These are phyloP conservation scores for Phoenicopterus ruber DNA, from an alignment of 2,113 vertebrate species.

Conservation along the genomic window DNA sequence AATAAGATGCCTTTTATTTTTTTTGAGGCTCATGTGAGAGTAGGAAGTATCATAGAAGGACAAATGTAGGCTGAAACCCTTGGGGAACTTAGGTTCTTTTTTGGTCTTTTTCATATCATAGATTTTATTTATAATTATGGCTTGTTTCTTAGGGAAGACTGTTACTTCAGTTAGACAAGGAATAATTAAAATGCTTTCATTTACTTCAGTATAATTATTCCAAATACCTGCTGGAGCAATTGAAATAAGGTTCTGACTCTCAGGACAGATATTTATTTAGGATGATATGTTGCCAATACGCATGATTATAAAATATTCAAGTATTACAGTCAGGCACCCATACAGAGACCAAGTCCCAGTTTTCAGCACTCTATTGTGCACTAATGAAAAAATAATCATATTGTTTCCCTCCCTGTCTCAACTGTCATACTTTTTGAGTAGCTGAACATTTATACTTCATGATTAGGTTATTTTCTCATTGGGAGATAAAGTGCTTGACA, in stretches of 20 bases:
- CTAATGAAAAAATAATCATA: not conserved
- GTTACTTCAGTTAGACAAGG: not conserved
- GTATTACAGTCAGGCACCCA: not conserved
- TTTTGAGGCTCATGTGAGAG: not conserved
- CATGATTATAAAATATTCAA: not conserved
- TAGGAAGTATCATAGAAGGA: not conserved
- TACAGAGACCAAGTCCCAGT: not conserved
- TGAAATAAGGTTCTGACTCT: not conserved
- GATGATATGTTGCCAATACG: not conserved
- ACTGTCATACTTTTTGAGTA: not conserved
- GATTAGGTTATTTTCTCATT: not conserved
- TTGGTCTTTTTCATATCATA: not conserved
- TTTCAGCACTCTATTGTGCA: not conserved
- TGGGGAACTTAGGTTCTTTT: not conserved
- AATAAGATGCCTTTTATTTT: not conserved
- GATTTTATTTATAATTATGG: not conserved
- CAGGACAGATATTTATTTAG: not conserved
- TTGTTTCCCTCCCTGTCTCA: not conserved
- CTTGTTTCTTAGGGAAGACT: not conserved
- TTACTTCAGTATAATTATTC: not conserved
- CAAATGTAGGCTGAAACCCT: not conserved
- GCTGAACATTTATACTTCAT: not conserved
- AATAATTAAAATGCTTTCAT: not conserved
- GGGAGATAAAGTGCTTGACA: not conserved
- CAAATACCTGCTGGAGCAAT: not conserved